Evolutionary conservation across 2,113 vertebrate genomes (phyloP).

Genomic region (Beaufortia kweichowensis): DNA sequence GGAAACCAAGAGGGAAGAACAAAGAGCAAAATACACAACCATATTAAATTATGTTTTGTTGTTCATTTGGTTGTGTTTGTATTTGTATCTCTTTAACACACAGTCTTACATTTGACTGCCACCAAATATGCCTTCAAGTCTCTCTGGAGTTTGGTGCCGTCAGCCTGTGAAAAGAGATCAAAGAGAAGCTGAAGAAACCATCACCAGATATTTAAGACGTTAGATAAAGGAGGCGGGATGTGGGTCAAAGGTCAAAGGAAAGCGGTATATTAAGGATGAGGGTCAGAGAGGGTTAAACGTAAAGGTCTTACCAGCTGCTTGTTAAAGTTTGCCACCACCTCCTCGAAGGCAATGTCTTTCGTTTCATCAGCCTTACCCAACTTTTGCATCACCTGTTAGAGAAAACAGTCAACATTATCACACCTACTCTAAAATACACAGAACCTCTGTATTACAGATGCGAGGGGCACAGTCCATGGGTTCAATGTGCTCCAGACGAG

Average conservation of each 20-base stretch:
- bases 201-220: slow-evolving; percentile 19
- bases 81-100: too few species aligned
- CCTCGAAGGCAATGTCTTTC: slow-evolving; percentile 89
- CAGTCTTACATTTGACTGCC: slow-evolving; percentile 85
- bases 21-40: too few species aligned
- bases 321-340: slow-evolving; percentile 92
- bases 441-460: not conserved
- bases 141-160: slow-evolving; percentile 89
- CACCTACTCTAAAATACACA: not conserved
- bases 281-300: not conserved
- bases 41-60: too few species aligned
- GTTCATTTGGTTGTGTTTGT: too few species aligned
- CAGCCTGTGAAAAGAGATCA: slow-evolving; percentile 70
- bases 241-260: not conserved
- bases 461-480: too few species aligned
- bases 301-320: slow-evolving; percentile 88
- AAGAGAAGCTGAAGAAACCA: slow-evolving; percentile 6
- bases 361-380: slow-evolving; percentile 98
- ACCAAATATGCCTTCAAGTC: slow-evolving; percentile 86
- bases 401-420: not conserved
- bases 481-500: too few species aligned
- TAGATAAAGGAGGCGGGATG: not conserved
- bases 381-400: slow-evolving; percentile 90
- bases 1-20: too few species aligned
- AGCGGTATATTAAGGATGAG: not conserved